Conservation (phyloP, 92 coral and sea anemone genomes). For the Zoanthus sansibaricus region DNA sequence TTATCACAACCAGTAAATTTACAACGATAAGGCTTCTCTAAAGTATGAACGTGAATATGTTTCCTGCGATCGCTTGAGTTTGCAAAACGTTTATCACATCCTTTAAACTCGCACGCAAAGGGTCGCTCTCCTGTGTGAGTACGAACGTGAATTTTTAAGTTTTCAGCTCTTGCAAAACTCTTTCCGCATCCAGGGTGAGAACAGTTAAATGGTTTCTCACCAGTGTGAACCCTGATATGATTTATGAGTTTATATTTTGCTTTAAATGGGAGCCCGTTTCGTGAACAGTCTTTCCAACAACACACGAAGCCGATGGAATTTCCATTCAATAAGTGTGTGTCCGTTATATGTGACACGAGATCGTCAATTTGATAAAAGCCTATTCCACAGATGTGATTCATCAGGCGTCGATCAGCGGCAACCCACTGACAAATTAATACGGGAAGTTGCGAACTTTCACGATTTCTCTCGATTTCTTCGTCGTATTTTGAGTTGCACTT, state of each 20-base stretch:
- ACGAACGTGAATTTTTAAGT: conserved; percentile 94
- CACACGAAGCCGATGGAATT: conserved; percentile 85
- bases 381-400: conserved; percentile 82
- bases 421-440: conserved; percentile 90
- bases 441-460: conserved; percentile 39
- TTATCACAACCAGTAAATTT: conserved; percentile 96
- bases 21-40: conserved; percentile 97
- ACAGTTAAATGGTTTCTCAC: conserved; percentile 97
- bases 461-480: conserved; percentile 36
- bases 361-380: conserved; percentile 88
- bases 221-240: conserved; percentile 97
- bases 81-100: conserved; percentile 96
- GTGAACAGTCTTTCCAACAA: conserved; percentile 92
- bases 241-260: conserved; percentile 98
- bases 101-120: conserved; percentile 94
- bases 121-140: conserved; percentile 98
- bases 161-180: conserved; percentile 97
- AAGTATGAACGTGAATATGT: conserved; percentile 94
- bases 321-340: conserved; percentile 80
- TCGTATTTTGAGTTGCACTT: conserved; percentile 30
- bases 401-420: conserved; percentile 54
- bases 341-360: conserved; percentile 90
- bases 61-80: conserved; percentile 98
- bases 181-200: conserved; percentile 88
- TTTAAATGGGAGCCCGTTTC: conserved; percentile 94